phyloP scores from a whole-genome alignment of 1,140 invertebrate genomes.

The Heliconius congener region DNA sequence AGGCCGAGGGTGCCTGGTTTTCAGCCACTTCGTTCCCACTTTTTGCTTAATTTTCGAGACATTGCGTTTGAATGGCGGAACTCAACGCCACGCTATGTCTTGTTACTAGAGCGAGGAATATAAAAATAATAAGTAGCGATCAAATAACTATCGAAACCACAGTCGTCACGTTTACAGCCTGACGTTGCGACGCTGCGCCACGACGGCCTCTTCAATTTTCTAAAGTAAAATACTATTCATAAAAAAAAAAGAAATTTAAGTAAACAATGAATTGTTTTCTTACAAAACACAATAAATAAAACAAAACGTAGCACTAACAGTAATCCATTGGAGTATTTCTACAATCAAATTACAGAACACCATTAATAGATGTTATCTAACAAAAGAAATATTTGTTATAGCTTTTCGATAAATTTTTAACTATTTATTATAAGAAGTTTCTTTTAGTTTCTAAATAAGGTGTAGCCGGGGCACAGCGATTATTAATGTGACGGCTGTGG shows the following conservation, averaged over 20 bases:
- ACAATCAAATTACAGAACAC: slow-evolving; percentile 19
- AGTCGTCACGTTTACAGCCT: too few relatives aligned
- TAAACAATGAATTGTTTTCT: neutral
- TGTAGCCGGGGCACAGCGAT: too few relatives aligned
- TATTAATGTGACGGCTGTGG: too few relatives aligned
- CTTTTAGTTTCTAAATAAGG: neutral
- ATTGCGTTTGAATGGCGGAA: too few relatives aligned
- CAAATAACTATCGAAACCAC: too few relatives aligned
- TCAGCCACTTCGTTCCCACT: too few relatives aligned
- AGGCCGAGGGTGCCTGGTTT: too few relatives aligned
- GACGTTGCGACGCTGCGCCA: too few relatives aligned
- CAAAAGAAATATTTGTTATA: slow-evolving; percentile 1
- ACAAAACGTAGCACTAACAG: neutral
- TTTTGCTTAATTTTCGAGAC: too few relatives aligned
- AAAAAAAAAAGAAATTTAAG: neutral
- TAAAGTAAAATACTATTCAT: neutral
- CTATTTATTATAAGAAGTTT: neutral
- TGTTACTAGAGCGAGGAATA: too few relatives aligned
- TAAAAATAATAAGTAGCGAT: too few relatives aligned
- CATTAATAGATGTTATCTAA: slow-evolving; percentile 19
- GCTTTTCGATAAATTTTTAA: slow-evolving; percentile 3
- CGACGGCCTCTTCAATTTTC: neutral
- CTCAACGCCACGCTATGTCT: too few relatives aligned
- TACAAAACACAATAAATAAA: neutral
- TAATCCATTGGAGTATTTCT: neutral